Evolutionary conservation across 2,888 invertebrate genomes (phyloP).

Genomic region (Diaphora mendica): DNA sequence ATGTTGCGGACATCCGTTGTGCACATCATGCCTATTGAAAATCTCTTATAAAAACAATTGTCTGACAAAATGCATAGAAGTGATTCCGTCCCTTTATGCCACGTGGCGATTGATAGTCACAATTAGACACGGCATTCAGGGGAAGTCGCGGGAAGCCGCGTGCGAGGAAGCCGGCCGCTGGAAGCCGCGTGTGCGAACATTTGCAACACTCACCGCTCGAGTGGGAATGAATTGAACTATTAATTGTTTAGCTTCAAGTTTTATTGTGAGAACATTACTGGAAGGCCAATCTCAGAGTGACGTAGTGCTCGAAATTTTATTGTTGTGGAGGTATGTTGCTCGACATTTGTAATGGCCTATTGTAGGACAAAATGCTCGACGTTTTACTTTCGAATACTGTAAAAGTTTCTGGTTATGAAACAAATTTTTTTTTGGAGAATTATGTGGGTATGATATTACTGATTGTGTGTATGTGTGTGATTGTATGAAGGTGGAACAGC

Average conservation of each 20-base stretch:
- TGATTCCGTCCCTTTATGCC: conserved; percentile 58
- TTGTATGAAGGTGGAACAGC: too few relatives aligned
- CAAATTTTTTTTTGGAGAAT: too few relatives aligned
- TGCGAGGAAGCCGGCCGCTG: conserved; percentile 40
- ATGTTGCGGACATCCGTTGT: conserved; percentile 13
- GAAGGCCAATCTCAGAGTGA: not conserved
- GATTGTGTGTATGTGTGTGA: too few relatives aligned
- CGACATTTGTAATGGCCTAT: not conserved
- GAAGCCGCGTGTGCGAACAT: conserved; percentile 40
- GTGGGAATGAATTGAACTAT: conserved; percentile 73
- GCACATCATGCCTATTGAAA: conserved; percentile 25
- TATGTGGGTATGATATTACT: too few relatives aligned
- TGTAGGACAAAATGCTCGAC: too few relatives aligned
- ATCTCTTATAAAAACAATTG: conserved; percentile 40
- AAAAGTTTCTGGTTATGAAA: too few relatives aligned
- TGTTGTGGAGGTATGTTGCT: not conserved
- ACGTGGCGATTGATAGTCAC: conserved; percentile 74
- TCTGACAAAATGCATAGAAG: conserved; percentile 26
- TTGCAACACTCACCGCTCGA: conserved; percentile 64
- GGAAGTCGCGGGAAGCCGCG: conserved; percentile 57
- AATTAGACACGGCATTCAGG: conserved; percentile 80
- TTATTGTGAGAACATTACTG: not conserved
- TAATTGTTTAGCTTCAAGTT: conserved; percentile 67
- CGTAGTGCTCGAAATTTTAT: not conserved
- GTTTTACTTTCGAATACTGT: too few relatives aligned